A percentile compares a stretch with the other conserved stretches of the same genome.
Evolutionary conservation across 2,113 vertebrate species (phyloP).

Genomic region (Eonycteris spelaea): DNA sequence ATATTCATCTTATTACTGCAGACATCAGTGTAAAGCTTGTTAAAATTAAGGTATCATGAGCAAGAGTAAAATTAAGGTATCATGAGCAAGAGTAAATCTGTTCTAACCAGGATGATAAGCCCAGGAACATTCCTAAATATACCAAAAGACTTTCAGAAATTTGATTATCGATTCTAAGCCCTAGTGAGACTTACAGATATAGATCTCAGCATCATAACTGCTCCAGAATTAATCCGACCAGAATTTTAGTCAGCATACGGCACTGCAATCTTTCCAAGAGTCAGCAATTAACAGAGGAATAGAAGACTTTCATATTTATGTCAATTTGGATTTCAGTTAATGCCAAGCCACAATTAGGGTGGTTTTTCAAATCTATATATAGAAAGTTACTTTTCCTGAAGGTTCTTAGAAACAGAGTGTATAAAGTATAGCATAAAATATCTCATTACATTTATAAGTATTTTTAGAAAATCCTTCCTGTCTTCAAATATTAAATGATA

Average conservation of each 20-base stretch:
- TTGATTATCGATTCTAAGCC: not conserved
- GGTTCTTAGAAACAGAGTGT: not conserved
- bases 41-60: not conserved
- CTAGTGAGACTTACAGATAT: not conserved
- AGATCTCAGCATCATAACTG: not conserved
- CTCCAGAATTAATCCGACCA: not conserved
- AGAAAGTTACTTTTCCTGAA: not conserved
- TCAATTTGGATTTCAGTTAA: not conserved
- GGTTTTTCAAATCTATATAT: not conserved
- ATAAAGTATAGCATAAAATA: not conserved
- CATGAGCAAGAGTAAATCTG: not conserved
- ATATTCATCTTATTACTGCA: not conserved
- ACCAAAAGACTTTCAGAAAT: not conserved
- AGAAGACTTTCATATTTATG: not conserved
- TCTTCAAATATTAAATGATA: not conserved
- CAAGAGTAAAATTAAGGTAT: not conserved
- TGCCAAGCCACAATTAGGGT: not conserved
- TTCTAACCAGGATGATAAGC: not conserved
- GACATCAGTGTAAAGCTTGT: not conserved
- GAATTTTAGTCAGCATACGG: not conserved
- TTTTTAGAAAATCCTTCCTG: not conserved
- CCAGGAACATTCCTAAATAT: not conserved
- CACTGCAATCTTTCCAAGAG: not conserved
- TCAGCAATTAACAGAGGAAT: not conserved
- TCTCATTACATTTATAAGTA: not conserved